Percentiles rank a stretch among this genome's conserved stretches.
These are phyloP conservation scores for Hemicrepidius hirtus DNA, from an alignment of 2,888 invertebrate species.

Conservation along the genomic window DNA sequence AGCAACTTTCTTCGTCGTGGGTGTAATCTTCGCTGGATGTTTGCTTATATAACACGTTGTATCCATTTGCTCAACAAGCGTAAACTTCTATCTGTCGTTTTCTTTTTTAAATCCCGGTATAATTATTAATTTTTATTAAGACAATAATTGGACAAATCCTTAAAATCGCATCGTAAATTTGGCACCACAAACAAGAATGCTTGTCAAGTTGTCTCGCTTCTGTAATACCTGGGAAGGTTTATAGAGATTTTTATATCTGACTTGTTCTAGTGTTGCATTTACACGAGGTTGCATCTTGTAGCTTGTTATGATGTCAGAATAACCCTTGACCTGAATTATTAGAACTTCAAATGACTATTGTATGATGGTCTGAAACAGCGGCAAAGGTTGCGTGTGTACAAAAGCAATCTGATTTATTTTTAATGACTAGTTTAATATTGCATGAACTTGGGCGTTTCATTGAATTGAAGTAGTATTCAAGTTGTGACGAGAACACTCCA, in stretches of 20 bases:
- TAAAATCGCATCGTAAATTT: not conserved
- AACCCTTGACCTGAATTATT: conserved; percentile 17
- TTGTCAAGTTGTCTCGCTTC: not conserved
- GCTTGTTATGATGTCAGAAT: not conserved
- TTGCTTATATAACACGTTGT: conserved; percentile 15
- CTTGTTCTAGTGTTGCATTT: too few species aligned
- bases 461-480: not conserved
- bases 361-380: conserved; percentile 3
- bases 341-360: conserved; percentile 8
- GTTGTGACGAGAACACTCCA: not conserved
- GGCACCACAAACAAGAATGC: not conserved
- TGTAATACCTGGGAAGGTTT: too few species aligned
- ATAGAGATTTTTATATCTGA: too few species aligned
- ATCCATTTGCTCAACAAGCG: conserved; percentile 17
- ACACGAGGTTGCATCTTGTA: too few species aligned
- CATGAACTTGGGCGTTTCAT: not conserved
- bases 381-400: not conserved
- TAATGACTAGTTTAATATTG: conserved; percentile 15
- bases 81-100: not conserved
- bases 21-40: conserved; percentile 26
- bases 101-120: not conserved
- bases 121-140: not conserved
- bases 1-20: conserved; percentile 8
- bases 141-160: not conserved
- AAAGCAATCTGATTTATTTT: conserved; percentile 22